Evolutionary conservation across 1,140 invertebrate genomes (phyloP).

Genomic region (Nasonia giraulti): DNA sequence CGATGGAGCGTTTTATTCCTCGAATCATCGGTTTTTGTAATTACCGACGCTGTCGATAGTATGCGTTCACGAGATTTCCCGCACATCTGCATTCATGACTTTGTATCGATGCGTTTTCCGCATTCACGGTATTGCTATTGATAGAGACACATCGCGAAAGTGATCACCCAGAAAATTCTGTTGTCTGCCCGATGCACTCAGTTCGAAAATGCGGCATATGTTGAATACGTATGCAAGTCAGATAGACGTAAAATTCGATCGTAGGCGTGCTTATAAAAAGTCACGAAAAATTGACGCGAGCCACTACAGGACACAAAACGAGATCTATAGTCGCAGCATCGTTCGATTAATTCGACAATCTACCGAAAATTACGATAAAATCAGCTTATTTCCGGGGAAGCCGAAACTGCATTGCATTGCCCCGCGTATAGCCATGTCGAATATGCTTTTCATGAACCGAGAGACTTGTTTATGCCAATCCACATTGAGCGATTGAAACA

Average conservation of each 20-base stretch:
- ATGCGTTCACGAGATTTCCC: not conserved
- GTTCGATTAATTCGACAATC: not conserved
- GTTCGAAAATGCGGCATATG: not conserved
- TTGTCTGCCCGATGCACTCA: not conserved
- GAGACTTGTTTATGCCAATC: constrained; percentile 18
- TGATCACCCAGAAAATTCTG: constrained; percentile 29
- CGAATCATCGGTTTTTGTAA: constrained; percentile 1
- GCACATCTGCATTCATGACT: constrained; percentile 11
- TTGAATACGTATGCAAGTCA: constrained; percentile 56
- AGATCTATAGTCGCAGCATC: no score
- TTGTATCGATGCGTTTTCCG: not conserved
- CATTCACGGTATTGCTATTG: not conserved
- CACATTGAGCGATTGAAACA: constrained; percentile 18
- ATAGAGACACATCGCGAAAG: not conserved
- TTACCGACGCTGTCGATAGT: not conserved
- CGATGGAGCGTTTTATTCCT: not conserved
- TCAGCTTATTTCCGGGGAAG: not conserved
- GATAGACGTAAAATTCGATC: constrained; percentile 42
- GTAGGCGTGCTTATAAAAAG: constrained; percentile 5
- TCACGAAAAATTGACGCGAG: no score
- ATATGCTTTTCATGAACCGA: constrained; percentile 30
- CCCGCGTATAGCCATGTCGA: not conserved
- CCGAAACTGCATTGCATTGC: not conserved
- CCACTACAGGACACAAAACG: no score
- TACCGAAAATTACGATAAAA: not conserved